Evolutionary conservation across 2,888 invertebrate species (phyloP).

Genomic region (Argynnis bischoffii): DNA sequence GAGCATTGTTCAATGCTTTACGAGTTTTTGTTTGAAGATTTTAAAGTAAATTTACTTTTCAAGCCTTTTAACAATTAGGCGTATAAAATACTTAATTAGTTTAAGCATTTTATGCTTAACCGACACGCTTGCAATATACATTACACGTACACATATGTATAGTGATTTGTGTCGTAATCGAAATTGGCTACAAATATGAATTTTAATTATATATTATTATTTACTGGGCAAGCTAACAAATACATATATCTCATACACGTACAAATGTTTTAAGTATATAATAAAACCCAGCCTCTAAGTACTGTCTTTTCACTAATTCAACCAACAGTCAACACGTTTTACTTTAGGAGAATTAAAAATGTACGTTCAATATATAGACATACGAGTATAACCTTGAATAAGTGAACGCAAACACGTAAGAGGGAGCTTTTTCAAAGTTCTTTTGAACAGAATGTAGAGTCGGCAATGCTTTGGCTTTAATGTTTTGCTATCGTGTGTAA

Average conservation of each 20-base stretch:
- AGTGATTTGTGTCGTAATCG: too few species aligned
- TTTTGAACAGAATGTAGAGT: constrained; percentile 6
- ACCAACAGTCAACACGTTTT: too few species aligned
- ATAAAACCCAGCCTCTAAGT: too few species aligned
- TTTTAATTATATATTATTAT: too few species aligned
- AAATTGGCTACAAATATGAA: too few species aligned
- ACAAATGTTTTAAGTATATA: too few species aligned
- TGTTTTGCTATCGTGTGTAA: constrained; percentile 4
- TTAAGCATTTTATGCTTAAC: background rate
- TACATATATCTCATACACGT: too few species aligned
- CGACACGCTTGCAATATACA: too few species aligned
- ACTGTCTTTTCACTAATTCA: too few species aligned
- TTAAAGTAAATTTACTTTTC: constrained; percentile 1
- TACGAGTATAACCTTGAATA: constrained; percentile 13
- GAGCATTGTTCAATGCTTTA: constrained; percentile 4
- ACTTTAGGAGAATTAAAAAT: constrained; percentile 7
- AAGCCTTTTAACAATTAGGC: constrained; percentile 1
- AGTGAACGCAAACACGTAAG: background rate
- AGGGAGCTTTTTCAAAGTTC: constrained; percentile 9
- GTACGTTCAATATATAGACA: background rate
- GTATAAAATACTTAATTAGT: background rate
- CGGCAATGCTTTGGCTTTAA: constrained; percentile 13
- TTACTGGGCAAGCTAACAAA: too few species aligned
- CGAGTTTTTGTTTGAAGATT: constrained; percentile 7
- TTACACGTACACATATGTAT: too few species aligned